Evolutionary conservation across 2,888 invertebrate species (phyloP).

Genomic region (Rosalia funebris): DNA sequence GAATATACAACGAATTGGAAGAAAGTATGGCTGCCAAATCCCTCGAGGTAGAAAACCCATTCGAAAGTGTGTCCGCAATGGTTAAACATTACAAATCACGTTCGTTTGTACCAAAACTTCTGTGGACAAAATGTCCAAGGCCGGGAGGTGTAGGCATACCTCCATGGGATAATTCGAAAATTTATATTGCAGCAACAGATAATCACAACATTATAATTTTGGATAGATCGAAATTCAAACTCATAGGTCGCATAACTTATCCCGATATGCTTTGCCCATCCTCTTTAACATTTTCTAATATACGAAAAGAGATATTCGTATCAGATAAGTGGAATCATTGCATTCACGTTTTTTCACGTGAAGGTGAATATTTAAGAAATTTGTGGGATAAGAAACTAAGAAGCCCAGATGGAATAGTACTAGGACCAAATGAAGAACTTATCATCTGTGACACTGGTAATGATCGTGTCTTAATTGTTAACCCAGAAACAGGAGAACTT

Average conservation of each 20-base stretch:
- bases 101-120: constrained; percentile 57
- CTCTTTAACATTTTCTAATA: constrained; percentile 70
- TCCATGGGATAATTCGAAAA: constrained; percentile 71
- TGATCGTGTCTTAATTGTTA: constrained; percentile 72
- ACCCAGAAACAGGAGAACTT: constrained; percentile 48
- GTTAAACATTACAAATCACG: constrained; percentile 67
- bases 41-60: constrained; percentile 61
- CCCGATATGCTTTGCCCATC: constrained; percentile 72
- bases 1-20: constrained; percentile 67
- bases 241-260: constrained; percentile 65
- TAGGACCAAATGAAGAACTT: constrained; percentile 66
- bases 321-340: constrained; percentile 77
- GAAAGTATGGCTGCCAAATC: constrained; percentile 63
- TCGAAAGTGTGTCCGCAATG: constrained; percentile 66
- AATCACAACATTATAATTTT: constrained; percentile 53
- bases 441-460: constrained; percentile 84
- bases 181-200: constrained; percentile 73
- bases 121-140: constrained; percentile 70
- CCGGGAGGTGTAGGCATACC: constrained; percentile 76
- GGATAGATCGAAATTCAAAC: constrained; percentile 59
- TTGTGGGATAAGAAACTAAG: constrained; percentile 74
- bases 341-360: constrained; percentile 74
- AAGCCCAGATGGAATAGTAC: constrained; percentile 79
- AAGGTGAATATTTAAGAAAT: constrained; percentile 69
- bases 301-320: constrained; percentile 70